Percentiles rank a stretch among this genome's conserved stretches.
phyloP scores from a whole-genome alignment of 1,140 invertebrate species.

The Saccostrea cuccullata region DNA sequence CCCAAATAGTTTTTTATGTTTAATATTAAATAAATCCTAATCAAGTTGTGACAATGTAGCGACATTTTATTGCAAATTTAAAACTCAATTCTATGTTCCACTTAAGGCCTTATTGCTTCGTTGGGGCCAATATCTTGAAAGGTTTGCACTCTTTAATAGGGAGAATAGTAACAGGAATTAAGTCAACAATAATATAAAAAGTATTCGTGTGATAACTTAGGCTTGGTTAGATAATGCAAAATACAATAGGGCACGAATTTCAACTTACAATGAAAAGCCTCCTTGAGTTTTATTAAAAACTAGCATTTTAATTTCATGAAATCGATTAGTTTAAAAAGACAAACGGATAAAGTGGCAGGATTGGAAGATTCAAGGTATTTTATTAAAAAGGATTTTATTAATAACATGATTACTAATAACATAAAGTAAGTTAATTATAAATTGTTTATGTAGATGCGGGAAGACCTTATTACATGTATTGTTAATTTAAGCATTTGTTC shows the following conservation, averaged over 20 bases:
- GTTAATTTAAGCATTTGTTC: too few relatives aligned
- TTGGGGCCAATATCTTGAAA: background rate
- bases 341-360: too few relatives aligned
- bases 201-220: background rate
- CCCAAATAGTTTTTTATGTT: conserved; percentile 3
- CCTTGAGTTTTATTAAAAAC: conserved; percentile 19
- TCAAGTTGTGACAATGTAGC: conserved; percentile 26
- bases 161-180: background rate
- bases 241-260: background rate
- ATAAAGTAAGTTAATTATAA: too few relatives aligned
- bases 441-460: too few relatives aligned
- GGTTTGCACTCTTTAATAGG: background rate
- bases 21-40: conserved; percentile 26
- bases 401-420: too few relatives aligned
- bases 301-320: background rate
- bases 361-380: too few relatives aligned
- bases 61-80: conserved; percentile 25
- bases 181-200: background rate
- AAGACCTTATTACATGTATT: too few relatives aligned
- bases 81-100: background rate
- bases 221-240: background rate
- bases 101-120: conserved; percentile 12
- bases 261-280: background rate
- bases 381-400: too few relatives aligned
- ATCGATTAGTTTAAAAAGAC: too few relatives aligned